Percentiles rank a stretch among this genome's conserved stretches.
Evolutionary conservation across 1,140 invertebrate genomes (phyloP).

Genomic region (Vanessa tameamea): DNA sequence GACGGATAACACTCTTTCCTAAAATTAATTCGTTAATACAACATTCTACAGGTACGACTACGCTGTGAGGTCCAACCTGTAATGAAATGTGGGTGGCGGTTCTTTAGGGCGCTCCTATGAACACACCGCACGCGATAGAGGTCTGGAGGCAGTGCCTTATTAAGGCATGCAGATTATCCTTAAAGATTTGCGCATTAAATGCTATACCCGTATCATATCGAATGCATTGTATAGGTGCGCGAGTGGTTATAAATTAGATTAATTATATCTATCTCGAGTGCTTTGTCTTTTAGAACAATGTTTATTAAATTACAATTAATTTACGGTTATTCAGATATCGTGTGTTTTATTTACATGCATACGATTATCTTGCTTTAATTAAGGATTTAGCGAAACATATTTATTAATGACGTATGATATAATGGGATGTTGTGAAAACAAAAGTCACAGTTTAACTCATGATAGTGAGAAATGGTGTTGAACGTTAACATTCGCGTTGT

Average conservation of each 20-base stretch:
- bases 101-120: constrained; percentile 45
- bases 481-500: too few relatives aligned
- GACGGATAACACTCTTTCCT: not conserved
- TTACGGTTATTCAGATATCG: not conserved
- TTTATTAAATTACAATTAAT: constrained; percentile 8
- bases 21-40: not conserved
- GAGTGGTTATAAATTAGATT: constrained; percentile 23
- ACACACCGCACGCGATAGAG: constrained; percentile 32
- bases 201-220: constrained; percentile 24
- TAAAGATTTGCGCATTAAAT: constrained; percentile 37
- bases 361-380: too few relatives aligned
- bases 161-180: constrained; percentile 45
- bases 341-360: not conserved
- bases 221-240: constrained; percentile 22
- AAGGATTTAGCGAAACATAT: too few relatives aligned
- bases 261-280: constrained; percentile 5
- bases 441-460: too few relatives aligned
- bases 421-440: too few relatives aligned
- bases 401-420: too few relatives aligned
- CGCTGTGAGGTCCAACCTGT: constrained; percentile 43
- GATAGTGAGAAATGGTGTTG: too few relatives aligned
- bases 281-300: not conserved
- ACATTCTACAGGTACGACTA: constrained; percentile 8
- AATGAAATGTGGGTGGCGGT: constrained; percentile 46
- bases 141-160: constrained; percentile 36